Evolutionary conservation across 2,797 vertebrate species (phyloP).

Genomic region (Nyctalus aviator): DNA sequence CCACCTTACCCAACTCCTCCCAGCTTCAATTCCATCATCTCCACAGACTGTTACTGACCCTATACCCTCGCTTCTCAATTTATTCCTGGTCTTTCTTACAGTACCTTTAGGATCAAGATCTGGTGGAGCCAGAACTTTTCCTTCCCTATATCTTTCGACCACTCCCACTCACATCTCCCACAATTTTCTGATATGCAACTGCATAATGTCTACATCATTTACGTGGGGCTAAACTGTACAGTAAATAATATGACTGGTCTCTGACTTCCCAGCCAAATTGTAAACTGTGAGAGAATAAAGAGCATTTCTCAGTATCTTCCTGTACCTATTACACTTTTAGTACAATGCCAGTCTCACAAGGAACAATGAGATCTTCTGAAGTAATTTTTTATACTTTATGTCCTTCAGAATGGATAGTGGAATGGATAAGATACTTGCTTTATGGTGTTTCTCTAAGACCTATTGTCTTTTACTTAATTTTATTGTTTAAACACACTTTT

Average conservation of each 20-base stretch:
- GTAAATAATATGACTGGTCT: conserved; percentile 28
- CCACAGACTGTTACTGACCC: background rate
- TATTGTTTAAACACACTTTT: conserved; percentile 44
- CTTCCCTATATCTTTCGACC: background rate
- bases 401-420: background rate
- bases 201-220: conserved; percentile 13
- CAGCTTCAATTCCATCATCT: background rate
- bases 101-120: background rate
- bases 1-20: background rate
- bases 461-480: conserved; percentile 49
- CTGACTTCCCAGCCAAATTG: background rate
- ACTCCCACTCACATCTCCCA: background rate
- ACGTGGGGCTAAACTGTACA: background rate
- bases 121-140: background rate
- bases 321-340: background rate
- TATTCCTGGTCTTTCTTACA: conserved; percentile 26
- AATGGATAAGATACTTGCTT: background rate
- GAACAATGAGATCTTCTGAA: background rate
- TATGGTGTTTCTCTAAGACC: background rate
- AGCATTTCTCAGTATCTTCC: conserved; percentile 1
- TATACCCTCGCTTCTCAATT: background rate
- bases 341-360: background rate
- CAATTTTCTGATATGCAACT: background rate
- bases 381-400: conserved; percentile 23
- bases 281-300: conserved; percentile 29